phyloP scores from a whole-genome alignment of 2,113 vertebrate genomes.

The Chaetodon auriga region DNA sequence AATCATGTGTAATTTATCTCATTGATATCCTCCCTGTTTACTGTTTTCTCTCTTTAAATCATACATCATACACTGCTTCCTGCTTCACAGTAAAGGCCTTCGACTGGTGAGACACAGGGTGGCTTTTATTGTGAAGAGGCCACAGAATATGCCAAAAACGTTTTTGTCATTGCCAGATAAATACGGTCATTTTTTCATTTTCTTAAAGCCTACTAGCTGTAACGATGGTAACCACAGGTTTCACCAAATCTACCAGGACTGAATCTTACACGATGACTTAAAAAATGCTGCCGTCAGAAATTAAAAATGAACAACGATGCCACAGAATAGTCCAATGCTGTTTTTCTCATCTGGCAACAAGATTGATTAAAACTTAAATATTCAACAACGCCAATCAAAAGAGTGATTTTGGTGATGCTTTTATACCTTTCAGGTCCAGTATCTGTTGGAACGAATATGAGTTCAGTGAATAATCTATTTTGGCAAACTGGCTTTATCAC shows the following conservation, averaged over 20 bases:
- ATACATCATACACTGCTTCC: background rate
- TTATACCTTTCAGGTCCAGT: background rate
- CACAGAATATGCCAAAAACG: background rate
- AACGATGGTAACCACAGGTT: background rate
- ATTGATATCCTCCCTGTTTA: background rate
- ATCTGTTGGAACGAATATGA: slow-evolving; percentile 1
- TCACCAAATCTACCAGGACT: background rate
- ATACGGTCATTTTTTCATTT: background rate
- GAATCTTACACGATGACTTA: background rate
- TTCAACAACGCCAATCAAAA: background rate
- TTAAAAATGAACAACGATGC: background rate
- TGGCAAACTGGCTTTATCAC: slow-evolving; percentile 4
- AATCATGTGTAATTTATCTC: slow-evolving; percentile 1
- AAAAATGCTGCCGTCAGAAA: background rate
- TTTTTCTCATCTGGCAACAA: background rate
- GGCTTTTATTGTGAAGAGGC: background rate
- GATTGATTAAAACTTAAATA: background rate
- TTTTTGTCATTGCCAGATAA: background rate
- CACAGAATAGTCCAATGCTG: background rate
- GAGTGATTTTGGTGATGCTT: background rate
- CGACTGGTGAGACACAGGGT: background rate
- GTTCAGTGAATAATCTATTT: slow-evolving; percentile 1
- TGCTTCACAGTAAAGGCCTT: background rate
- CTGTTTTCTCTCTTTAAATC: slow-evolving; percentile 1
- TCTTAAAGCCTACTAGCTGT: background rate